These are phyloP conservation scores for Ophioninae sp. DNA, from an alignment of 2,888 invertebrate genomes.

Conservation along the genomic window DNA sequence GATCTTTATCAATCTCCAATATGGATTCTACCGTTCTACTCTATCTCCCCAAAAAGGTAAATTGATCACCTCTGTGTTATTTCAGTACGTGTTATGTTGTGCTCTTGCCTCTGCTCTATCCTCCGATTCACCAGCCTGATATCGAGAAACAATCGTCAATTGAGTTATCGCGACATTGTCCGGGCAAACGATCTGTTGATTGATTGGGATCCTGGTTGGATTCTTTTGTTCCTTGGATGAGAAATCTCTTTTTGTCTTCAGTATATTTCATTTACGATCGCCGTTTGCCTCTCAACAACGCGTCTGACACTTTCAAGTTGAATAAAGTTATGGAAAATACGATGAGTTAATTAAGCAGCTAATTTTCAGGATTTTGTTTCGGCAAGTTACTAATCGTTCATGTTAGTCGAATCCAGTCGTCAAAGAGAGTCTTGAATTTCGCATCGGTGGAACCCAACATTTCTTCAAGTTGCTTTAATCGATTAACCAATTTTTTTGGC, in stretches of 20 bases:
- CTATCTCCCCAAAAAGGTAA: slow-evolving; percentile 35
- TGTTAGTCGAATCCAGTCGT: background rate
- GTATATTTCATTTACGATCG: no score
- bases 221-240: no score
- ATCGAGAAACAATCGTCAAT: slow-evolving; percentile 68
- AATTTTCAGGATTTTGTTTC: background rate
- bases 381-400: background rate
- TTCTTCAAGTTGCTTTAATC: no score
- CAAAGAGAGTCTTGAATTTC: background rate
- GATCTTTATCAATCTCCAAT: background rate
- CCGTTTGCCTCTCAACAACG: no score
- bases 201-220: no score
- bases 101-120: slow-evolving; percentile 86
- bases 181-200: background rate
- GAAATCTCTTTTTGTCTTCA: no score
- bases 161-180: background rate
- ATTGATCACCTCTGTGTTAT: slow-evolving; percentile 85
- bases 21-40: slow-evolving; percentile 19
- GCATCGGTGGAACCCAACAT: background rate
- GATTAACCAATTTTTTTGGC: background rate
- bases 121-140: slow-evolving; percentile 86
- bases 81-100: slow-evolving; percentile 86
- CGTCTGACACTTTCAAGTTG: no score
- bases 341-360: background rate
- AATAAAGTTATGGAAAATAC: background rate